These are phyloP conservation scores for Heteromyza rotundicornis DNA, from an alignment of 2,888 invertebrate species.

Conservation along the genomic window DNA sequence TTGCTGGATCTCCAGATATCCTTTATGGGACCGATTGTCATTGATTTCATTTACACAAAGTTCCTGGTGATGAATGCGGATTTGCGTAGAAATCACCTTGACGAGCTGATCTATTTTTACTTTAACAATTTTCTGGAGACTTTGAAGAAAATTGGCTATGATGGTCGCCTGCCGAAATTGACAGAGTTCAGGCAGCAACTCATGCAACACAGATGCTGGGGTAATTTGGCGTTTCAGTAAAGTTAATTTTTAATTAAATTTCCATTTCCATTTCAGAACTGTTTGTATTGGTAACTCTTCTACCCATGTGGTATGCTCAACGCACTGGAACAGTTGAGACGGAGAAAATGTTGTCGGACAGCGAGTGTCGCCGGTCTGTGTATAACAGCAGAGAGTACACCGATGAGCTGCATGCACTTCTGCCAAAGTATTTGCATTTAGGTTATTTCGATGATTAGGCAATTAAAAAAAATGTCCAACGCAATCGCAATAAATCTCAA, in stretches of 20 bases:
- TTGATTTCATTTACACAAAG: slow-evolving; percentile 40
- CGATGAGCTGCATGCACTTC: slow-evolving; percentile 21
- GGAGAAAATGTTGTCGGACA: slow-evolving; percentile 8
- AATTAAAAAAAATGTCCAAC: no score
- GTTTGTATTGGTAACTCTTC: slow-evolving; percentile 17
- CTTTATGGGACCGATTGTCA: slow-evolving; percentile 38
- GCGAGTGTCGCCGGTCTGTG: slow-evolving; percentile 14
- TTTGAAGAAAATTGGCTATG: slow-evolving; percentile 36
- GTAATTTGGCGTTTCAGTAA: no score
- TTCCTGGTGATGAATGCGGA: slow-evolving; percentile 39
- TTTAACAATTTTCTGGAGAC: slow-evolving; percentile 38
- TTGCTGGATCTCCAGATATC: slow-evolving; percentile 44
- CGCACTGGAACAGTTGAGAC: slow-evolving; percentile 5
- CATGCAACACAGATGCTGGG: slow-evolving; percentile 32
- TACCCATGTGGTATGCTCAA: slow-evolving; percentile 24
- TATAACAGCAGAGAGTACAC: slow-evolving; percentile 16
- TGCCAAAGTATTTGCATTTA: slow-evolving; percentile 35
- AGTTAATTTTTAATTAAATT: background rate
- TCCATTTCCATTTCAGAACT: slow-evolving; percentile 19
- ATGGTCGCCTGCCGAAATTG: slow-evolving; percentile 36
- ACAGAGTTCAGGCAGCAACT: slow-evolving; percentile 34
- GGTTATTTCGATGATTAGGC: slow-evolving; percentile 48
- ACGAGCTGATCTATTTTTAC: slow-evolving; percentile 41
- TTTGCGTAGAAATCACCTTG: slow-evolving; percentile 29
- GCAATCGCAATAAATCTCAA: no score